Conservation (phyloP, 2,113 vertebrate species). For the Illadopsis cleaveri region DNA sequence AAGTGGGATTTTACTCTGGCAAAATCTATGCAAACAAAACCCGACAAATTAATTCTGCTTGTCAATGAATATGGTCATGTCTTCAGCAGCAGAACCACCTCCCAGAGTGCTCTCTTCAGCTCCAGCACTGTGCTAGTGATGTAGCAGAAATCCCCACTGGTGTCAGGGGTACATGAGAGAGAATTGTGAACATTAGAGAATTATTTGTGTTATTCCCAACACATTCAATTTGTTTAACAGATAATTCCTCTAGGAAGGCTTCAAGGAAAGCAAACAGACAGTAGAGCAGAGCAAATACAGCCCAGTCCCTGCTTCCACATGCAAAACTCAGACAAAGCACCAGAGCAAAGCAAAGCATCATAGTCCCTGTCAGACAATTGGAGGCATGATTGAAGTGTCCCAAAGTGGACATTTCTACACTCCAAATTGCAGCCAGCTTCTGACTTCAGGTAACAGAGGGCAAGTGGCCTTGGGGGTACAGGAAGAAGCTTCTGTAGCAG, state of each 20-base stretch:
- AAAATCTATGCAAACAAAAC: constrained; percentile 22
- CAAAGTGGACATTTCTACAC: not conserved
- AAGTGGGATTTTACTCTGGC: constrained; percentile 61
- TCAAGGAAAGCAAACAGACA: not conserved
- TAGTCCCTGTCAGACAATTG: not conserved
- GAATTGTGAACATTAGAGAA: not conserved
- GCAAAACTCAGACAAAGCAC: not conserved
- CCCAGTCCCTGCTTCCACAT: not conserved
- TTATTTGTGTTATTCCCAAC: not conserved
- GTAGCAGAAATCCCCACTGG: not conserved
- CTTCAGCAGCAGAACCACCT: not conserved
- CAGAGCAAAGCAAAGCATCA: not conserved
- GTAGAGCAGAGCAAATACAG: not conserved
- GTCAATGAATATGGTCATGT: not conserved
- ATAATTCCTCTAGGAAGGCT: not conserved
- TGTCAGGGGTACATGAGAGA: not conserved
- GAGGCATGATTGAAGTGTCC: rapidly evolving
- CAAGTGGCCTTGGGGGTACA: not conserved
- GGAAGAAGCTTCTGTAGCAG: not conserved
- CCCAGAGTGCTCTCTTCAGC: not conserved
- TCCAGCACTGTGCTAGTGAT: not conserved
- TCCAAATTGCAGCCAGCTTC: not conserved
- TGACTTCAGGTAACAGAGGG: not conserved
- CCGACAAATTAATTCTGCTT: constrained; percentile 12
- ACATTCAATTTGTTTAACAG: not conserved